A percentile compares a stretch with the other conserved stretches of the same genome.
Conservation (phyloP, 2,113 vertebrate species). For the Isichthys henryi region DNA sequence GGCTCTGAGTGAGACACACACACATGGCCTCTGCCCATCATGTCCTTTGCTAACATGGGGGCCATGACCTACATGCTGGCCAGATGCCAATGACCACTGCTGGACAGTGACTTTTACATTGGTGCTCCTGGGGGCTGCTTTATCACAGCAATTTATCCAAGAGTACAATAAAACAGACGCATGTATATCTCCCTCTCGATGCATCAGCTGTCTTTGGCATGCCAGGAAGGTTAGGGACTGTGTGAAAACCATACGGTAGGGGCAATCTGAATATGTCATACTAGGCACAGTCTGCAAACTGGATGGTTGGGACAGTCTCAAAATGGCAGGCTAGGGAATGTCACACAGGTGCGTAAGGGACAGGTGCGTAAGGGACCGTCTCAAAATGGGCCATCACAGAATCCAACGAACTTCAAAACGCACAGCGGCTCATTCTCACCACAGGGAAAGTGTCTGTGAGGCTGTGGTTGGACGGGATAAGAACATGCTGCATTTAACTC, state of each 20-base stretch:
- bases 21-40: background rate
- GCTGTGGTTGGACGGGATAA: background rate
- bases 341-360: background rate
- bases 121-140: background rate
- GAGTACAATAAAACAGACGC: background rate
- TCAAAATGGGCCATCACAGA: background rate
- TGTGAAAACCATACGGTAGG: background rate
- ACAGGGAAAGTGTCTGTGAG: background rate
- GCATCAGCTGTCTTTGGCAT: background rate
- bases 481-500: slow-evolving; percentile 25
- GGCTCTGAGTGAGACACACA: background rate
- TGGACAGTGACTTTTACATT: background rate
- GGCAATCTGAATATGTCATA: background rate
- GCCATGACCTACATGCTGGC: background rate
- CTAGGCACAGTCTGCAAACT: background rate
- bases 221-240: background rate
- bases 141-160: background rate
- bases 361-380: background rate
- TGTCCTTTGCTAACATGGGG: background rate
- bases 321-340: background rate
- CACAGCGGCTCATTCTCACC: background rate
- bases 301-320: background rate
- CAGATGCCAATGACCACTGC: background rate
- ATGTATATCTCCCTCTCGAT: background rate
- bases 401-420: background rate